These are phyloP conservation scores for Leptobrachium leishanense DNA, from an alignment of 2,113 vertebrate genomes.

Conservation along the genomic window DNA sequence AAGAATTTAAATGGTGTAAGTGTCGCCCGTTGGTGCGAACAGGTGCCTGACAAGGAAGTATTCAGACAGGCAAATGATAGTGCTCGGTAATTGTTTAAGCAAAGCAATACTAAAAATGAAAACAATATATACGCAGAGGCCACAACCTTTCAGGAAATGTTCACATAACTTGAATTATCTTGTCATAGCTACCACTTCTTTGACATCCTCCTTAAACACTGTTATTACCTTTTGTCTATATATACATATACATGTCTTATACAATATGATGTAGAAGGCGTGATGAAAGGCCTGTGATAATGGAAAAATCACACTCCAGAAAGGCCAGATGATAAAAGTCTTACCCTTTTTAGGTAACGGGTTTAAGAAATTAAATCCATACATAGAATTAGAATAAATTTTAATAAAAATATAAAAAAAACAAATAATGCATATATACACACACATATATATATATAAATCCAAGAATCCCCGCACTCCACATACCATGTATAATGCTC, in stretches of 20 bases:
- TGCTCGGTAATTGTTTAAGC: constrained; percentile 37
- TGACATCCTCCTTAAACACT: background rate
- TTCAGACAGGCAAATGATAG: constrained; percentile 37
- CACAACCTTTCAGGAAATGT: constrained; percentile 23
- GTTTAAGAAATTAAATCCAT: too few relatives aligned
- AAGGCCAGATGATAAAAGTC: background rate
- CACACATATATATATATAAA: too few relatives aligned
- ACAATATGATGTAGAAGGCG: too few relatives aligned
- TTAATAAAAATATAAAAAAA: too few relatives aligned
- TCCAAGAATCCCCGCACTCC: too few relatives aligned
- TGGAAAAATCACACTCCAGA: background rate
- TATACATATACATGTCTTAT: background rate
- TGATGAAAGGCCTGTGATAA: background rate
- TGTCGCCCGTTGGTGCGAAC: constrained; percentile 18
- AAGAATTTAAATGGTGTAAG: constrained; percentile 25
- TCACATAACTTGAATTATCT: constrained; percentile 17
- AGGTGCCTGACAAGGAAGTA: constrained; percentile 33
- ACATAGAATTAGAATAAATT: too few relatives aligned
- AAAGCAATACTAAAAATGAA: constrained; percentile 17
- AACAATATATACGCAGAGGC: constrained; percentile 17
- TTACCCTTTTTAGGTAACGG: too few relatives aligned
- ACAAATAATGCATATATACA: too few relatives aligned
- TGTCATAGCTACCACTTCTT: background rate
- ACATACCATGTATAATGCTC: too few relatives aligned
- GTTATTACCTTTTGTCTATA: background rate